phyloP scores from a whole-genome alignment of 2,888 invertebrate genomes.

The Meliscaeva auricollis region DNA sequence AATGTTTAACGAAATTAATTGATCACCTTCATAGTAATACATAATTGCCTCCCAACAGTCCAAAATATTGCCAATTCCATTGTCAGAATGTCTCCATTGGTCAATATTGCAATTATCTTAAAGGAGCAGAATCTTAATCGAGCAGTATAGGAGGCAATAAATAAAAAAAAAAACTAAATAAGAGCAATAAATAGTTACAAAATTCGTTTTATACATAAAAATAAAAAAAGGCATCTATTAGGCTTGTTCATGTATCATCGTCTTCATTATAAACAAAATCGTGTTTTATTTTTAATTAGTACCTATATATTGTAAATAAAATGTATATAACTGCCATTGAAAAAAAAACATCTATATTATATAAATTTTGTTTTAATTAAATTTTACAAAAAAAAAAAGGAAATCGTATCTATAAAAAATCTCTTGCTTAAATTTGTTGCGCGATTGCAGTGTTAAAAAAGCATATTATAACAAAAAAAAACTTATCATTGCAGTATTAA shows the following conservation, averaged over 20 bases:
- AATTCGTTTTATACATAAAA: background rate
- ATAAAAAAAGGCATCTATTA: too few species aligned
- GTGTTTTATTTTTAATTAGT: conserved; percentile 18
- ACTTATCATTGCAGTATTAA: conserved; percentile 71
- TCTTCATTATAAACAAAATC: conserved; percentile 12
- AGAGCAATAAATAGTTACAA: background rate
- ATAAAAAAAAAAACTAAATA: background rate
- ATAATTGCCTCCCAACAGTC: too few species aligned
- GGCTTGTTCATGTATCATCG: background rate
- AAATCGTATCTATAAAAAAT: conserved; percentile 22
- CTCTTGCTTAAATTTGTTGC: conserved; percentile 48
- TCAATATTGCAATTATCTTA: too few species aligned
- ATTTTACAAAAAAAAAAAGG: conserved; percentile 23
- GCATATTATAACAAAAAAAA: conserved; percentile 9
- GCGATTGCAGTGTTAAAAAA: conserved; percentile 52
- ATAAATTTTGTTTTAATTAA: conserved; percentile 8
- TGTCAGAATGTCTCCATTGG: too few species aligned
- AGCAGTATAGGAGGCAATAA: too few species aligned
- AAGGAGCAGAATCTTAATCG: too few species aligned
- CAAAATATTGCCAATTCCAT: too few species aligned
- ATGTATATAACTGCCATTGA: conserved; percentile 33
- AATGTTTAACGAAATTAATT: too few species aligned
- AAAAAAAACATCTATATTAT: background rate
- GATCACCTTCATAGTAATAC: too few species aligned
- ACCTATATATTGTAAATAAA: conserved; percentile 28